Conservation (phyloP, 2,113 vertebrate species). For the Microcebus tavaratra region DNA sequence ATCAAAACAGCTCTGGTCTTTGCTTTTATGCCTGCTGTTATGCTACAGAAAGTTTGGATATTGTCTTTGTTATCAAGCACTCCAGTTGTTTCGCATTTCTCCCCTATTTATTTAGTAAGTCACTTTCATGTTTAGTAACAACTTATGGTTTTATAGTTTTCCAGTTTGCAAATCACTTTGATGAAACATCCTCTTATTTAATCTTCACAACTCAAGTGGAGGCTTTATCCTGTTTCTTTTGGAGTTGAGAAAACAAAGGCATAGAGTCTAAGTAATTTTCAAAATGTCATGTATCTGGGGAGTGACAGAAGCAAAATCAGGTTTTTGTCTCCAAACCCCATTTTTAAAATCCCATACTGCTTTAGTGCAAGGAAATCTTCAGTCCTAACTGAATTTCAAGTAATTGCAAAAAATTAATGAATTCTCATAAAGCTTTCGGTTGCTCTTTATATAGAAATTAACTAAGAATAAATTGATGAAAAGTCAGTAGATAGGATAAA, state of each 20-base stretch:
- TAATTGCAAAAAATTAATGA: constrained; percentile 49
- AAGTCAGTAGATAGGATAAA: neutral
- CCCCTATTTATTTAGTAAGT: constrained; percentile 4
- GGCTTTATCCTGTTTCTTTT: neutral
- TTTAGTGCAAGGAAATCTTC: constrained; percentile 53
- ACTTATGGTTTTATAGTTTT: neutral
- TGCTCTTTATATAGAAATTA: constrained; percentile 46
- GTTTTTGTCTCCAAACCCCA: neutral
- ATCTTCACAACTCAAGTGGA: neutral
- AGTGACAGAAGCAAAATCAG: neutral
- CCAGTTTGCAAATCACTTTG: neutral
- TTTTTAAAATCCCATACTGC: neutral
- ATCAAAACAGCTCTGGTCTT: neutral
- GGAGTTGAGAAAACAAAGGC: constrained; percentile 11
- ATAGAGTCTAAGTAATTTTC: neutral
- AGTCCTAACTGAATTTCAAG: constrained; percentile 54
- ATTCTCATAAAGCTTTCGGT: constrained; percentile 20
- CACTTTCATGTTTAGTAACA: neutral
- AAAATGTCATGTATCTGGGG: neutral
- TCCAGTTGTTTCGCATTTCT: neutral
- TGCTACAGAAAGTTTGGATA: neutral
- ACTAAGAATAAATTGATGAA: constrained; percentile 47
- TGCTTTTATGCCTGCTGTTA: neutral
- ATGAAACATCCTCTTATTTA: neutral
- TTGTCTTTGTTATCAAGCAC: neutral